phyloP scores from a whole-genome alignment of 2,797 vertebrate genomes.

The Carduelis carduelis region DNA sequence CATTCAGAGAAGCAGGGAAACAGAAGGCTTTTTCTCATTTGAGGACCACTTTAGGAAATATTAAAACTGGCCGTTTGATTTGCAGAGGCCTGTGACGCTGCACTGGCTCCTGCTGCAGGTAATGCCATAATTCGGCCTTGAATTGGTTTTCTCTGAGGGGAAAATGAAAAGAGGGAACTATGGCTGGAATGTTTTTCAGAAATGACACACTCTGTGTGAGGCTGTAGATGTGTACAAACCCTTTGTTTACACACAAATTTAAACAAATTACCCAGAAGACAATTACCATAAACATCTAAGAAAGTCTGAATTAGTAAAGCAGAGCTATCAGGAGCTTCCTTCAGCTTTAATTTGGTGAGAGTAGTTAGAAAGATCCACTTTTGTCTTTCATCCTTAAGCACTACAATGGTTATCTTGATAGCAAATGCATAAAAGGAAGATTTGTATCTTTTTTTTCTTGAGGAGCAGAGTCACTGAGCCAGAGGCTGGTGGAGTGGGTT shows the following conservation, averaged over 20 bases:
- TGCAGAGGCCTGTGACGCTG: background rate
- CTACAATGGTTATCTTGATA: slow-evolving; percentile 31
- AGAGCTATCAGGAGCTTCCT: slow-evolving; percentile 1
- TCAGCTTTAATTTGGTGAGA: background rate
- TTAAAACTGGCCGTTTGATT: background rate
- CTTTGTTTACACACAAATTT: slow-evolving; percentile 58
- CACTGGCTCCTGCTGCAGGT: background rate
- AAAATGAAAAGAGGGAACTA: background rate
- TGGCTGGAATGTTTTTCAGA: background rate
- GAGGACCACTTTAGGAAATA: background rate
- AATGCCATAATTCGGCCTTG: background rate
- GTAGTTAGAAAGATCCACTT: slow-evolving; percentile 10
- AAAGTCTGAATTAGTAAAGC: slow-evolving; percentile 19
- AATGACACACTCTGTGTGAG: background rate
- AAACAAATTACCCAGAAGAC: slow-evolving; percentile 41
- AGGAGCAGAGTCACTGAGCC: background rate
- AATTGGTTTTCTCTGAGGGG: background rate
- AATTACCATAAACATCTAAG: slow-evolving; percentile 27
- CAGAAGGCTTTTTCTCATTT: slow-evolving; percentile 1
- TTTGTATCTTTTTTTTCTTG: background rate
- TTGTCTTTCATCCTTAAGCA: slow-evolving; percentile 24
- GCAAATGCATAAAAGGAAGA: background rate
- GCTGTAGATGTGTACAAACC: background rate
- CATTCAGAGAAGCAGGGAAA: background rate
- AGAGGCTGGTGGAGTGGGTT: background rate